Conservation (phyloP, 2,888 invertebrate species). For the Dusona sp. region DNA sequence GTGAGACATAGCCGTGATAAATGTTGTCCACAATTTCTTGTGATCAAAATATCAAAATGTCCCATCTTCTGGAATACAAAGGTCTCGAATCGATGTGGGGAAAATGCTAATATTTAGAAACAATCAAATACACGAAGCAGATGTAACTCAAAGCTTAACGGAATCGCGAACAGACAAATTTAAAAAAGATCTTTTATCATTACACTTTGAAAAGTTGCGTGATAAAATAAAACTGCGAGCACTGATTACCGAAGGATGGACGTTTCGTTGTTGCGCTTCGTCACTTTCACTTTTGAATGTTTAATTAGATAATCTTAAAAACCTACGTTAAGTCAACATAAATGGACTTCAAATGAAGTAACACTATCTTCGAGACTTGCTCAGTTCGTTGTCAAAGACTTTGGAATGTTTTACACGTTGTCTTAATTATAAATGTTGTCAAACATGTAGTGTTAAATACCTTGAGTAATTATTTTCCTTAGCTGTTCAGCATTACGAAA, state of each 20-base stretch:
- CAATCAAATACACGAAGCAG: background rate
- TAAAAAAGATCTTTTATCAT: background rate
- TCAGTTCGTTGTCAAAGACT: background rate
- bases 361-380: background rate
- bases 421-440: background rate
- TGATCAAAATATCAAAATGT: background rate
- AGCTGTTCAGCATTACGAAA: background rate
- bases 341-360: background rate
- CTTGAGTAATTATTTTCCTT: background rate
- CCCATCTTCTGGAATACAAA: background rate
- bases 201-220: background rate
- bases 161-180: background rate
- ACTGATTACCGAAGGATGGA: background rate
- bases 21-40: background rate
- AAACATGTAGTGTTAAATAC: background rate
- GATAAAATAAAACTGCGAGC: background rate
- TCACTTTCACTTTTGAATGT: background rate
- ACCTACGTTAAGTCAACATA: background rate
- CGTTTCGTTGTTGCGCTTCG: background rate
- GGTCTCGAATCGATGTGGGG: background rate
- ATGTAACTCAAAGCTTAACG: background rate
- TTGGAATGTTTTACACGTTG: background rate
- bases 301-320: background rate
- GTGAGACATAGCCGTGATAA: background rate
- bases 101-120: background rate